Base-by-base conservation (phyloP, 2,797 vertebrate genomes). In the Notolabrus celidotus region DNA sequence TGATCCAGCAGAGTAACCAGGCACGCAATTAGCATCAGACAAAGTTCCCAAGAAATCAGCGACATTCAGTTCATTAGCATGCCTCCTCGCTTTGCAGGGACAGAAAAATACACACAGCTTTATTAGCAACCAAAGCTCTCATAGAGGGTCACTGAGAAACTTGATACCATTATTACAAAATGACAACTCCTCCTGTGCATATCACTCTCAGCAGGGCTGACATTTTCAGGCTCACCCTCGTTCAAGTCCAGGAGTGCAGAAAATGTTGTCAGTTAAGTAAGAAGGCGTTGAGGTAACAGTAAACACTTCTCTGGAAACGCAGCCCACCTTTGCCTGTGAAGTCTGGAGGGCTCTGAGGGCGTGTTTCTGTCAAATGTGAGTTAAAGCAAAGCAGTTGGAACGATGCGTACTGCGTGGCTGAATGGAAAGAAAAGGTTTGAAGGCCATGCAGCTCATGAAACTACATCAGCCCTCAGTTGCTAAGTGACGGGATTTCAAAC, bases 391-490 rank as follows among this genome's bases (percentile, higher is more conserved):
- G 46, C 50, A 52, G 66, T 7, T 22, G 42, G 16, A 23, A 50
- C 58, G 50, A 41, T 46, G 50, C 58, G 68, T 47, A 46, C 38
- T 67, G 31, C 34, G 50, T 43, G 57, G 34, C 53, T 67, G 38
- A 62, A 46, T 50, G 51, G 25, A 53, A 54, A 58, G 45, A 58
- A 62, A 55, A 50, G 31, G 54, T 70, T 36, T 51, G 31, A 74
- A 59, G 42, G 31, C 70, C 78, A 46, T 14, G 49, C 16, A 64
- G 46, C 38, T 55, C 53, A 71, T 74, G 47, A 66, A 20, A 56
- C 39, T 71, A 65, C 59, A 71, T 54, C 45, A 71, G 68, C 22
- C 62, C 72, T 67, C 67, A 72, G 79, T 79, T 84, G 83, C 79
- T 78, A 78, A 78, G 68, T 74, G 74, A 80, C 59, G 4, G 47